phyloP scores from a whole-genome alignment of 2,888 invertebrate genomes.

The Prostheceraeus crozeri region DNA sequence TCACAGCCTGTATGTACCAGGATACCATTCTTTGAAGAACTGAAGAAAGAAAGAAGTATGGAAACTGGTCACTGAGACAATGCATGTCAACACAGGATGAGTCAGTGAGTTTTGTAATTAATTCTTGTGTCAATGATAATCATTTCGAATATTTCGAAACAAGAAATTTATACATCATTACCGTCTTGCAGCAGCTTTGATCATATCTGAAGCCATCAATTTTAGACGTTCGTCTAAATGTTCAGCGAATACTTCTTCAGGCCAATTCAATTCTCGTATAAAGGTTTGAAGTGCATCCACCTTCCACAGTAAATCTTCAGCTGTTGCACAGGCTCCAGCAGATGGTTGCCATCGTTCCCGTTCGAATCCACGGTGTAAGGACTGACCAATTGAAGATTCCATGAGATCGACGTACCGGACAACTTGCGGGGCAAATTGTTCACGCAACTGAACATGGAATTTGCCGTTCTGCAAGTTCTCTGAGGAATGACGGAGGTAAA shows the following conservation, averaged over 20 bases:
- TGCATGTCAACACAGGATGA: too few species aligned
- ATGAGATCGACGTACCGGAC: constrained; percentile 96
- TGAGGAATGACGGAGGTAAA: constrained; percentile 42
- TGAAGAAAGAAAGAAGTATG: too few species aligned
- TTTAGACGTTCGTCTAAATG: constrained; percentile 91
- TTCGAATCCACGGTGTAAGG: constrained; percentile 93
- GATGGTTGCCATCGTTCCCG: constrained; percentile 96
- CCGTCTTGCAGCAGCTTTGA: constrained; percentile 87
- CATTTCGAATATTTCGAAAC: too few species aligned
- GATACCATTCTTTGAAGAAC: too few species aligned
- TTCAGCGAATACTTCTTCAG: constrained; percentile 88
- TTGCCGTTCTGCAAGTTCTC: constrained; percentile 82
- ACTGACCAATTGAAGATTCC: constrained; percentile 98
- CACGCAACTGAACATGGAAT: constrained; percentile 90
- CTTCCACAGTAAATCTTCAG: constrained; percentile 97
- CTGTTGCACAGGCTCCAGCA: constrained; percentile 88
- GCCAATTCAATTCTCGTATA: constrained; percentile 95
- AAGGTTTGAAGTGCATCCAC: constrained; percentile 93
- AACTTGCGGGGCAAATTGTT: constrained; percentile 92
- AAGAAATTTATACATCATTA: too few species aligned
- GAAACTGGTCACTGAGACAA: too few species aligned
- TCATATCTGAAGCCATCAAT: constrained; percentile 97
- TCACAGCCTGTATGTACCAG: too few species aligned
- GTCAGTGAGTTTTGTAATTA: too few species aligned
- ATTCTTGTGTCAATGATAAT: too few species aligned